Evolutionary conservation across 2,113 vertebrate species (phyloP), one percentile per base, ranked within the genome.

Genomic region (Lagopus leucura): DNA sequence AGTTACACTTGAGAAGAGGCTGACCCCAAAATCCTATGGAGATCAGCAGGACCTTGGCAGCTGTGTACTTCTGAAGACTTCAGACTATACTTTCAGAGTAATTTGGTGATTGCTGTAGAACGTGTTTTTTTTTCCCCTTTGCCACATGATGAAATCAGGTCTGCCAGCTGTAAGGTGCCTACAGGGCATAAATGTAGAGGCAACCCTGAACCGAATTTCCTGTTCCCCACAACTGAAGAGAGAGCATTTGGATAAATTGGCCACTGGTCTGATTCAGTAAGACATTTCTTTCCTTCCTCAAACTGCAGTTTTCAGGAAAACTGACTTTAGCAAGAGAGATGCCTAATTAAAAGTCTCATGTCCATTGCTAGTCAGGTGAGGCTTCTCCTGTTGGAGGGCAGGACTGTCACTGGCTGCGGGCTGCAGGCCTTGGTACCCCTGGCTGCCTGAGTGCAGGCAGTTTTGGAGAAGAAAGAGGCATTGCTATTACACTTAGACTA

Each of bases 371-470:
- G 12, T 58, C 28, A 19, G 58, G 17, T 58, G 54, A 80, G 27
- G 18, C 43, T 76, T 24, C 32, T 90, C 21, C 36, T 86, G 13
- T 25, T 45, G 28, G 47, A 32, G 8, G n/a, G 25, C 50, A 43
- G 19, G 32, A 28, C 66, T n/a, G 22, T 52, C 3, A 8, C 32
- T 1, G 5, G 27, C 9, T 45, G 18, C 12, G 50, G 38, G 42
- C 57, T 45, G 11, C 36, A 54, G 52, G 54, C 11, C 5, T 28
- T 77, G n/a, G 43, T 30, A 40, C 28, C 27, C 42, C 65, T 47
- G 50, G 77, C 38, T 43, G 28, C 38, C 28, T 24, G 18, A 11
- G 22, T 69, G 18, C 4, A 1, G 4, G 6, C 3, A 0, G 0
- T 76, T 54, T 34, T 58, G 64, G 38, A 32, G 38, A 72, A 21